phyloP scores from a whole-genome alignment of 2,113 vertebrate species.

The Hemichromis elongatus region DNA sequence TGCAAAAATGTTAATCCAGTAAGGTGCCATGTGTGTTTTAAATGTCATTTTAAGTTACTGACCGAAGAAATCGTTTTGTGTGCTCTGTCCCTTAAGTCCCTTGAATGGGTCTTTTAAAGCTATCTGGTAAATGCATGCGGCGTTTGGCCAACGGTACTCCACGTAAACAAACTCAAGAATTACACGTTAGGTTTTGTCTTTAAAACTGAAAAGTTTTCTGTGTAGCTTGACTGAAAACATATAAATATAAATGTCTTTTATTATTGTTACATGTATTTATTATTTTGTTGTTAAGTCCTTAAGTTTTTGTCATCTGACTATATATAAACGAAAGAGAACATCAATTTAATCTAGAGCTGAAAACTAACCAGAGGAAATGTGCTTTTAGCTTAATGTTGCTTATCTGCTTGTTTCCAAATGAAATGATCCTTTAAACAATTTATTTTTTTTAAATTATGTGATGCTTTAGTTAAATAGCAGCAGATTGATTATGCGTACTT shows the following conservation, averaged over 20 bases:
- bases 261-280: neutral
- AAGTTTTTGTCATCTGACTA: neutral
- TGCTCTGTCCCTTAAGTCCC: neutral
- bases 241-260: neutral
- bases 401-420: neutral
- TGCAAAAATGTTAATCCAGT: neutral
- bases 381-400: neutral
- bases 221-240: neutral
- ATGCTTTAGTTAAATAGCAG: neutral
- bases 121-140: neutral
- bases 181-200: neutral
- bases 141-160: neutral
- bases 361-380: neutral
- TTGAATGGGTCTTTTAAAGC: fast-evolving
- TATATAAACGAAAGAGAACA: neutral
- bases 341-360: neutral
- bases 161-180: neutral
- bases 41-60: fast-evolving
- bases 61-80: neutral
- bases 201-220: neutral
- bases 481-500: neutral
- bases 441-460: neutral
- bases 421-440: neutral
- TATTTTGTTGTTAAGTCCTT: neutral
- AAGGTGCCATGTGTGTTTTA: fast-evolving